Base-by-base conservation (phyloP, 2,113 vertebrate species). In the Noturus placidus region DNA sequence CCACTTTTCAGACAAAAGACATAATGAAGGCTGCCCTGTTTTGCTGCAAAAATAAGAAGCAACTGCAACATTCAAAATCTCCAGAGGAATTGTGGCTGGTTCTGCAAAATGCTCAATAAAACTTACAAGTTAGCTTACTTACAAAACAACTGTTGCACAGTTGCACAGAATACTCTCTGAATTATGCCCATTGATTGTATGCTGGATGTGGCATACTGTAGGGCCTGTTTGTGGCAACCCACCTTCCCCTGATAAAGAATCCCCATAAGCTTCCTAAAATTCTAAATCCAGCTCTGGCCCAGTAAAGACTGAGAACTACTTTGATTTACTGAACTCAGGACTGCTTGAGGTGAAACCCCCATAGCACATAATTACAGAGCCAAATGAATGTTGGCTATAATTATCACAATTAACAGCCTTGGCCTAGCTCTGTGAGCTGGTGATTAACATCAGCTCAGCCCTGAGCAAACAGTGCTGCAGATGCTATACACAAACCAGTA, bases 351-450 rank as follows among this genome's bases (percentile, higher is more conserved):
- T 20, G 54, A 84, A 89, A 63, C 78, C 61, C 57, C 33, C 61
- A 74, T 84, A 84, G 56, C 81, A 89, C 74, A 77, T 87, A 89
- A 86, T 88, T 86, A 88, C 78, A 77, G 63, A 84, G 76, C 72
- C 69, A 88, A 85, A 59, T 63, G 63, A 84, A 82, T 63, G 84
- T 30, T 84, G 61, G 57, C 80, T 86, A 56, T 91, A 91, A 92
- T 91, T 91, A 89, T 89, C 81, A 80, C 83, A 84, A 89, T 91
- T 89, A 92, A 86, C 87, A 82, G 78, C 67, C 81, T 87, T 90
- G 81, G 59, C 77, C 81, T 70, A 83, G 87, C 87, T 88, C 61
- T 35, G 80, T 30, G 87, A 83, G 74, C 86, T 70, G 87, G 82
- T 80, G 89, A 89, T 89, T 87, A 89, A 74, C 77, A 56, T 79